Percentiles rank a stretch among this genome's conserved stretches.
These are phyloP conservation scores for Tiliacea aurago DNA, from an alignment of 2,888 invertebrate species.

Conservation along the genomic window DNA sequence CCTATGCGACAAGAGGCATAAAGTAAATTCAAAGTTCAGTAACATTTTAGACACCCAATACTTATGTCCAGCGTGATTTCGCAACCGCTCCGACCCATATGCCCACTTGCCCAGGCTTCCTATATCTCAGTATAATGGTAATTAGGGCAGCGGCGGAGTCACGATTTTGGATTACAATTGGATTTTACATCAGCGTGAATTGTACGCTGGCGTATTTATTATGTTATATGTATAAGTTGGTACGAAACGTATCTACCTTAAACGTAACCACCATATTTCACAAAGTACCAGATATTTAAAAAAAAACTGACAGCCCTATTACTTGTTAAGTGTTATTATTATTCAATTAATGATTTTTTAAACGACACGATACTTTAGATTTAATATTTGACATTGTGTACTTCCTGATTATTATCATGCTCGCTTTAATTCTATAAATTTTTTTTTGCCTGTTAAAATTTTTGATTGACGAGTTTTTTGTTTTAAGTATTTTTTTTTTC, in stretches of 20 bases:
- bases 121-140: constrained; percentile 70
- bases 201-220: constrained; percentile 33
- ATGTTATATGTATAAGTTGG: constrained; percentile 11
- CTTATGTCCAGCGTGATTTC: constrained; percentile 60
- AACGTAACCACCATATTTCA: no score
- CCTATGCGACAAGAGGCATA: neutral
- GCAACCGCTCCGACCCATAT: constrained; percentile 72
- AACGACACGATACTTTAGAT: no score
- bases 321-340: no score
- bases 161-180: constrained; percentile 67
- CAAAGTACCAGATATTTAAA: no score
- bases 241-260: neutral
- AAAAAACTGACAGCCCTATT: no score
- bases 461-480: no score
- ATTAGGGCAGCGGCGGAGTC: constrained; percentile 73
- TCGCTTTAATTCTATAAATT: no score
- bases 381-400: no score
- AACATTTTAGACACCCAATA: constrained; percentile 50
- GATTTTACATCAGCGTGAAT: constrained; percentile 48
- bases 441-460: no score
- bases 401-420: no score
- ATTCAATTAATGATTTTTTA: no score
- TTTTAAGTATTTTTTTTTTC: no score
- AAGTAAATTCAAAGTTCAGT: neutral
- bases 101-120: constrained; percentile 72